Percentiles rank a stretch among this genome's conserved stretches.
These are phyloP conservation scores for Macrophya annulata DNA, from an alignment of 2,888 invertebrate genomes.

Conservation along the genomic window DNA sequence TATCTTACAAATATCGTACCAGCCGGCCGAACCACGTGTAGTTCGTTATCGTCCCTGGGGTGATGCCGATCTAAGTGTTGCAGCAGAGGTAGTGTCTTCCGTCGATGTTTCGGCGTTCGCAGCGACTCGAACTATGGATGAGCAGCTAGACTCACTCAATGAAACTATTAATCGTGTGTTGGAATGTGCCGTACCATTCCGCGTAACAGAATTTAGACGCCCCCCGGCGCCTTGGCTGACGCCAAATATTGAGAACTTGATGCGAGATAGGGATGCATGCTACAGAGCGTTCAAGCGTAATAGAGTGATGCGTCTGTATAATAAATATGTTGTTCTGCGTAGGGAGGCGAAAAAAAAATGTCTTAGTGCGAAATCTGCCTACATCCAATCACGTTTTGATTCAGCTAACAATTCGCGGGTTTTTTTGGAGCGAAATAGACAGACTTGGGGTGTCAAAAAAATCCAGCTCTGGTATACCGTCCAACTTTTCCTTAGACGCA, in stretches of 20 bases:
- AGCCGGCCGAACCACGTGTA: not conserved
- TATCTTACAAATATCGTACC: not conserved
- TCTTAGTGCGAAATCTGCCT: not conserved
- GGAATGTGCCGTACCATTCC: not conserved
- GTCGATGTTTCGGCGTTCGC: not conserved
- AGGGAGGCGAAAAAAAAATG: not conserved
- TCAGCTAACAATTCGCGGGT: not conserved
- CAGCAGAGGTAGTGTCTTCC: not conserved
- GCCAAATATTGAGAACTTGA: not conserved
- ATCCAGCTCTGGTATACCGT: not conserved
- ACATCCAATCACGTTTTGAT: not conserved
- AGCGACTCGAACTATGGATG: not conserved
- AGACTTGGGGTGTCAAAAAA: not conserved
- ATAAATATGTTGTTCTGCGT: not conserved
- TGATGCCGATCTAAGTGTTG: not conserved
- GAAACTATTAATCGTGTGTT: not conserved
- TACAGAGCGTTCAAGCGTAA: not conserved
- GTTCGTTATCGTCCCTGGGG: not conserved
- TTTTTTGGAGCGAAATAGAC: slow-evolving; percentile 3
- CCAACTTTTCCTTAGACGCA: not conserved
- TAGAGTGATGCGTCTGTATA: not conserved
- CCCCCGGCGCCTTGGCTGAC: not conserved
- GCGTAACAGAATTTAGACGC: not conserved
- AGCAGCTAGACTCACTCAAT: not conserved
- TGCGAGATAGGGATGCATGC: not conserved